These are phyloP conservation scores for Meriones psammophilus DNA, from an alignment of 2,797 vertebrate species.

Conservation along the genomic window DNA sequence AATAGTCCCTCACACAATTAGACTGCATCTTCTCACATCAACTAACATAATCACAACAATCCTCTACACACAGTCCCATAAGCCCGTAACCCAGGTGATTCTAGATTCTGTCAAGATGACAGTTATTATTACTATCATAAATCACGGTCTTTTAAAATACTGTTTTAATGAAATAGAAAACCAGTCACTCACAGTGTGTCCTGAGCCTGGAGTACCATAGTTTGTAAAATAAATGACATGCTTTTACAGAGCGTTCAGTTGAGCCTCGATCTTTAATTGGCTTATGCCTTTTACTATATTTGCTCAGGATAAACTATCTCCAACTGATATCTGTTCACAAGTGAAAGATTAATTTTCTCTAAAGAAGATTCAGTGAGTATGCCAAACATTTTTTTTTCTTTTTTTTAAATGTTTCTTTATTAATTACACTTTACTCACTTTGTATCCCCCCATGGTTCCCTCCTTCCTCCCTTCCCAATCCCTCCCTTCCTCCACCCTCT, in stretches of 20 bases:
- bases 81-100: too few relatives aligned
- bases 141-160: neutral
- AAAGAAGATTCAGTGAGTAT: neutral
- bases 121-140: neutral
- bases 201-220: neutral
- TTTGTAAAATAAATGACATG: neutral
- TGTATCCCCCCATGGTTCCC: too few relatives aligned
- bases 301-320: neutral
- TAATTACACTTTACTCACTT: too few relatives aligned
- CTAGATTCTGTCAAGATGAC: neutral
- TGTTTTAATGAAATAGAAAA: neutral
- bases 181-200: neutral
- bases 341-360: neutral
- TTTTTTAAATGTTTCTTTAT: too few relatives aligned
- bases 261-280: neutral
- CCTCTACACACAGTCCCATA: neutral
- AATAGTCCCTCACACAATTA: neutral
- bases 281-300: neutral
- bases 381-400: neutral
- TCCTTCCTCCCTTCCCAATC: too few relatives aligned
- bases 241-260: neutral
- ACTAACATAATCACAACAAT: neutral
- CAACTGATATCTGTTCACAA: neutral
- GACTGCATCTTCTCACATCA: neutral
- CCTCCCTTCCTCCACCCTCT: too few relatives aligned